Evolutionary conservation across 35 echinoderm and acorn worm genomes (phyloP).

Genomic region (Apostichopus californicus): DNA sequence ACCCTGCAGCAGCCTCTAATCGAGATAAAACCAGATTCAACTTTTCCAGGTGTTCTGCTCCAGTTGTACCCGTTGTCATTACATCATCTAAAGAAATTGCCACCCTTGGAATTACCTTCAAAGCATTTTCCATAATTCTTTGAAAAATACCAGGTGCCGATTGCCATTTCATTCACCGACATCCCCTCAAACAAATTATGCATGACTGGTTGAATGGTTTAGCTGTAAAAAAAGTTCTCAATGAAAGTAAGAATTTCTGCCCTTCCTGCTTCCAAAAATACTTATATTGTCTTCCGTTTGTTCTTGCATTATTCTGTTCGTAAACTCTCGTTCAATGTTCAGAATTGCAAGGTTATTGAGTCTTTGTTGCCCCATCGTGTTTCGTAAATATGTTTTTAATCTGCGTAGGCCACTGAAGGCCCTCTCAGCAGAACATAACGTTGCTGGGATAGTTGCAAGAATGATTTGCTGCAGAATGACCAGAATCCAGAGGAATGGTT

Average conservation of each 20-base stretch:
- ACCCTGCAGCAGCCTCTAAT: neutral
- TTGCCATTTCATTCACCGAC: neutral
- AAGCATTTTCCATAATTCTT: slow-evolving; percentile 55
- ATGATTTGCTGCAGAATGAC: slow-evolving; percentile 5
- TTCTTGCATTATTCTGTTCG: no score
- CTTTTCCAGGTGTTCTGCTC: slow-evolving; percentile 41
- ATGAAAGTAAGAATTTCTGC: no score
- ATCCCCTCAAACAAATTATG: neutral
- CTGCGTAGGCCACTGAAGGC: slow-evolving; percentile 41
- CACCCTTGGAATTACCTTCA: slow-evolving; percentile 35
- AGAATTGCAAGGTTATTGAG: no score
- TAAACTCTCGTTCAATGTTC: no score
- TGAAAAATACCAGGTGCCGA: slow-evolving; percentile 72
- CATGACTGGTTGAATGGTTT: slow-evolving; percentile 2
- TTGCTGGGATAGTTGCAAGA: slow-evolving; percentile 39
- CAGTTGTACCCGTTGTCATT: slow-evolving; percentile 30
- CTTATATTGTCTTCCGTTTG: no score
- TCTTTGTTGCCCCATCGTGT: no score
- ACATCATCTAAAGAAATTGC: slow-evolving; percentile 66
- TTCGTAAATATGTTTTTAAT: slow-evolving; percentile 20
- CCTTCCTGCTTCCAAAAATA: no score
- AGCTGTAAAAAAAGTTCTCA: neutral
- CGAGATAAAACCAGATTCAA: slow-evolving; percentile 15
- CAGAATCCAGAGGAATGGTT: neutral
- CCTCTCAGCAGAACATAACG: slow-evolving; percentile 21